phyloP scores from a whole-genome alignment of 2,888 invertebrate species.

The Polyploca ridens region DNA sequence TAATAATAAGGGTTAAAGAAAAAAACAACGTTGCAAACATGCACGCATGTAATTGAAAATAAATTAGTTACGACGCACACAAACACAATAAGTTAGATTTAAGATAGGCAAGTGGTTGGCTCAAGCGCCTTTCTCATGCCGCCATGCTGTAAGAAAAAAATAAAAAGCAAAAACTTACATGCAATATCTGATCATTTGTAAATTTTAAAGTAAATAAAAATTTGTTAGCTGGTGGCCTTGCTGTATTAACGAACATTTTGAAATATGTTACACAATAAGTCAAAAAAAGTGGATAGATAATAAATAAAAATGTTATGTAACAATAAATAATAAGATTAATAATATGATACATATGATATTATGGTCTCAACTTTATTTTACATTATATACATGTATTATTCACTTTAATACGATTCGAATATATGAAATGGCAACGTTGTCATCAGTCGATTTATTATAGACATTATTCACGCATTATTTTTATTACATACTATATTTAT shows the following conservation, averaged over 20 bases:
- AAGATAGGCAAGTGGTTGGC: slow-evolving; percentile 51
- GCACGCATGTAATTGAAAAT: slow-evolving; percentile 46
- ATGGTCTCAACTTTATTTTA: neutral
- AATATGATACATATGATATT: no score
- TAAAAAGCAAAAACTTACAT: slow-evolving; percentile 61
- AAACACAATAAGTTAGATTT: slow-evolving; percentile 52
- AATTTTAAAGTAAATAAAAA: no score
- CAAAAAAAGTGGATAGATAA: neutral
- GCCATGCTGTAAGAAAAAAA: slow-evolving; percentile 75
- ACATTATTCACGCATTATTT: neutral
- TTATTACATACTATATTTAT: neutral
- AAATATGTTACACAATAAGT: neutral
- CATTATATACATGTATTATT: neutral
- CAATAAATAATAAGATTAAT: neutral
- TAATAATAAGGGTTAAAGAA: slow-evolving; percentile 21
- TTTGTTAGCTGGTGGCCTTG: neutral
- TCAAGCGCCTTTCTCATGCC: slow-evolving; percentile 73
- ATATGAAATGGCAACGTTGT: neutral
- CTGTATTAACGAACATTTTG: neutral
- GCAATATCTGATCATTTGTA: slow-evolving; percentile 34
- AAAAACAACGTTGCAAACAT: slow-evolving; percentile 31
- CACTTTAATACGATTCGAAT: neutral
- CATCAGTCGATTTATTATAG: no score
- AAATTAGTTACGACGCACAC: slow-evolving; percentile 56
- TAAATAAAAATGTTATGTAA: neutral